These are phyloP conservation scores for Ameiurus melas DNA, from an alignment of 2,113 vertebrate genomes.

Conservation along the genomic window DNA sequence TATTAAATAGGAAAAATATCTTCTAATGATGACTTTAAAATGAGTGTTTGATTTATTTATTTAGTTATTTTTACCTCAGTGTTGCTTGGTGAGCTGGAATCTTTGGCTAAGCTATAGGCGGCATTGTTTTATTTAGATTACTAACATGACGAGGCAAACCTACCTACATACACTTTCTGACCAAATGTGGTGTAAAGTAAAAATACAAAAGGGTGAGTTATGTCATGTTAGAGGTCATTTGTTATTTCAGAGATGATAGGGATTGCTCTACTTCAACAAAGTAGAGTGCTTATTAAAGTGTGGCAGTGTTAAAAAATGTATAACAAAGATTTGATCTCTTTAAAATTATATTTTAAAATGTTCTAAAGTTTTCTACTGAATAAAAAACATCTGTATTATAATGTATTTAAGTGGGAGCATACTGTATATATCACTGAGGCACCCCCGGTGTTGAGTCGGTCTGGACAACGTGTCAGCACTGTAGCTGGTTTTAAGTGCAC, in stretches of 20 bases:
- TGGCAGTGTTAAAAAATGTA: background rate
- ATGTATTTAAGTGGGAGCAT: background rate
- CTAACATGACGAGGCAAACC: background rate
- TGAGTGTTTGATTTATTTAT: background rate
- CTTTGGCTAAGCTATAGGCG: background rate
- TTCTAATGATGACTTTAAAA: background rate
- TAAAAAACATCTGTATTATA: conserved; percentile 26
- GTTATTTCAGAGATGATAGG: background rate
- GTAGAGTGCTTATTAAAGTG: background rate
- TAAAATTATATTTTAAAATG: background rate
- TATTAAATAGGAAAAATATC: background rate
- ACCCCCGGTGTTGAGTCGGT: background rate
- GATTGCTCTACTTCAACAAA: background rate
- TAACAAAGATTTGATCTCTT: background rate
- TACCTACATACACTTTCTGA: background rate
- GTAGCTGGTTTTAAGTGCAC: background rate
- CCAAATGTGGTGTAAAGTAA: background rate
- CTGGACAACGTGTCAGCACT: conserved; percentile 20
- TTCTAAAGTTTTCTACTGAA: background rate
- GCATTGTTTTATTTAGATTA: background rate
- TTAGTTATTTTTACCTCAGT: too few species aligned
- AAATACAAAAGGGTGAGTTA: background rate
- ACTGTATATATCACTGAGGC: background rate
- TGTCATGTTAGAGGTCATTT: background rate
- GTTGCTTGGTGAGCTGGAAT: background rate